A percentile compares a stretch with the other conserved stretches of the same genome.
Conservation (phyloP, 2,888 invertebrate species). For the Agrotis puta region DNA sequence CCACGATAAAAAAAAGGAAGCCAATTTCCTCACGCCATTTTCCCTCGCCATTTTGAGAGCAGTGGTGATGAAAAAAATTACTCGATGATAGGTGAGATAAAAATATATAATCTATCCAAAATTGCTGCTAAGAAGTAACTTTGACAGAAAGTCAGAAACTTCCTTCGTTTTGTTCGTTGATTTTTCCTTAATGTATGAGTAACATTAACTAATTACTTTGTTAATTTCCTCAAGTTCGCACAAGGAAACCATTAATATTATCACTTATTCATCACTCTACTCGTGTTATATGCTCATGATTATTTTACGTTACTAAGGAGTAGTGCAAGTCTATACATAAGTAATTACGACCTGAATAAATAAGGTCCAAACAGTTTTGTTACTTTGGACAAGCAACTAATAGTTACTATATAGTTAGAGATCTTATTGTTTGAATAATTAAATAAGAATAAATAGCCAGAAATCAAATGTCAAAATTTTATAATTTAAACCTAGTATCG, state of each 20-base stretch:
- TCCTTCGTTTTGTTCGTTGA: not conserved
- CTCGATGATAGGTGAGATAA: not conserved
- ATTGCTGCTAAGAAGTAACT: not conserved
- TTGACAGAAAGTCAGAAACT: not conserved
- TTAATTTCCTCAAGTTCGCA: conserved; percentile 11
- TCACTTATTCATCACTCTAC: conserved; percentile 16
- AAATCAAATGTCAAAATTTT: too few relatives aligned
- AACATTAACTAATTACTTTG: conserved; percentile 41
- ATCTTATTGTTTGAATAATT: too few relatives aligned
- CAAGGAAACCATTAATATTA: conserved; percentile 33
- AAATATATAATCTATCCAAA: not conserved
- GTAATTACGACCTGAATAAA: conserved; percentile 14
- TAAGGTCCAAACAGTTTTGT: not conserved
- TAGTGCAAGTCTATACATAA: not conserved
- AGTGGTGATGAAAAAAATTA: too few relatives aligned
- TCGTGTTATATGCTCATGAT: too few relatives aligned
- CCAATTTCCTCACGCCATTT: too few relatives aligned
- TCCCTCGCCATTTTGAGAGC: too few relatives aligned
- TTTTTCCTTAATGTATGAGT: conserved; percentile 15
- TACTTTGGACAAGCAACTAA: too few relatives aligned
- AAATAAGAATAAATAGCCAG: too few relatives aligned
- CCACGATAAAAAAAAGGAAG: too few relatives aligned
- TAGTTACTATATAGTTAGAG: too few relatives aligned
- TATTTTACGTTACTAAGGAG: conserved; percentile 12
- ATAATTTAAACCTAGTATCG: too few relatives aligned